A percentile compares a stretch with the other conserved stretches of the same genome.
These are phyloP conservation scores for Nomia melanderi DNA, from an alignment of 1,140 invertebrate species.

Conservation along the genomic window DNA sequence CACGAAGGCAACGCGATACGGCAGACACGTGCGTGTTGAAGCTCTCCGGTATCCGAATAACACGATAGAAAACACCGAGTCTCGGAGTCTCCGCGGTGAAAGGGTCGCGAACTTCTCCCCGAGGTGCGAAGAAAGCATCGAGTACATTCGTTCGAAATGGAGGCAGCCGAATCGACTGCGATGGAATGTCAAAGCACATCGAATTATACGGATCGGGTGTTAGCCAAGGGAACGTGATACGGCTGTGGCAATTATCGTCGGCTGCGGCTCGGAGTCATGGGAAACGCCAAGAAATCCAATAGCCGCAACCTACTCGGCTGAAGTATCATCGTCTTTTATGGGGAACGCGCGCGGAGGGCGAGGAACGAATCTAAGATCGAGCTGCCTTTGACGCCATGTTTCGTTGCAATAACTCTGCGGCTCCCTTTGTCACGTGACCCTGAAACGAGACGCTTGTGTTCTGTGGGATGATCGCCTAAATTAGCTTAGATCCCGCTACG, in stretches of 20 bases:
- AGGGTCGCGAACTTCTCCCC: no score
- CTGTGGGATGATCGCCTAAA: constrained; percentile 15
- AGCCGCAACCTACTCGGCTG: constrained; percentile 21
- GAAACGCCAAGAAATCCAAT: constrained; percentile 39
- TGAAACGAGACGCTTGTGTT: neutral
- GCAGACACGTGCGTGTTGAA: no score
- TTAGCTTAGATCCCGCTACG: neutral
- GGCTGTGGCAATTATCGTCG: neutral
- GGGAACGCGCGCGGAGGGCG: constrained; percentile 6
- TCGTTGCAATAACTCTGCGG: constrained; percentile 33
- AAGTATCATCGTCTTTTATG: constrained; percentile 43
- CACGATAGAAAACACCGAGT: no score
- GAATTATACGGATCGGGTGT: constrained; percentile 4
- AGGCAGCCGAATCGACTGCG: neutral
- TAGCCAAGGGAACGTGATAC: constrained; percentile 3
- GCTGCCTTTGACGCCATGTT: constrained; percentile 27
- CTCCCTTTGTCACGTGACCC: constrained; percentile 32
- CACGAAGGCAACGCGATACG: no score
- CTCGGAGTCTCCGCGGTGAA: no score
- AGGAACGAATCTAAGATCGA: constrained; percentile 9
- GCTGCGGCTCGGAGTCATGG: neutral
- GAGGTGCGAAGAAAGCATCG: neutral
- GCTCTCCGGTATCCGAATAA: no score
- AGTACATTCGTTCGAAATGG: neutral
- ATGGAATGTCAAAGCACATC: neutral